These are phyloP conservation scores for Phalloptychus januarius DNA, from an alignment of 2,797 vertebrate species.

Conservation along the genomic window DNA sequence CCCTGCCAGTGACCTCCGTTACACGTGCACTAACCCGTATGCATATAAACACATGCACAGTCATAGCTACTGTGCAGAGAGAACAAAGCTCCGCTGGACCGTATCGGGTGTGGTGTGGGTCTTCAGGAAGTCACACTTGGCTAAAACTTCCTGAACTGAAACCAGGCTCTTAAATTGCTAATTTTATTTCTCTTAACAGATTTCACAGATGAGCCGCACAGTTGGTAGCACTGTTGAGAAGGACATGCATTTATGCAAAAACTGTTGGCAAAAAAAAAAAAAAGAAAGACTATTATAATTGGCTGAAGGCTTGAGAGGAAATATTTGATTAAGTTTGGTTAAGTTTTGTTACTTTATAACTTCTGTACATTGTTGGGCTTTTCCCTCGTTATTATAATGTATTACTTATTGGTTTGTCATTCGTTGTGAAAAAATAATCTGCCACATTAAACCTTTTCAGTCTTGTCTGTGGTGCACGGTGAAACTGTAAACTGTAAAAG, in stretches of 20 bases:
- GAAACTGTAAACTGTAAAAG: not conserved
- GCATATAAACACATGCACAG: slow-evolving; percentile 20
- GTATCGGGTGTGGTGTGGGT: slow-evolving; percentile 54
- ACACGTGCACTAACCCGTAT: slow-evolving; percentile 30
- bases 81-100: slow-evolving; percentile 67
- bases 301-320: not conserved
- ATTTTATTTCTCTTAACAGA: slow-evolving; percentile 26
- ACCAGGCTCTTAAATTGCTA: slow-evolving; percentile 16
- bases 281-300: not conserved
- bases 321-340: not conserved
- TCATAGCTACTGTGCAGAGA: slow-evolving; percentile 50
- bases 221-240: not conserved
- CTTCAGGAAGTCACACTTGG: slow-evolving; percentile 70
- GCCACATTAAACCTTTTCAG: not conserved
- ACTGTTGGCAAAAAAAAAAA: not conserved
- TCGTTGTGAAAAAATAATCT: not conserved
- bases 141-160: slow-evolving; percentile 65
- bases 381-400: not conserved
- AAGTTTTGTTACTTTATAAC: not conserved
- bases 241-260: not conserved
- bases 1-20: slow-evolving; percentile 50
- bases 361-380: not conserved
- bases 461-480: not conserved
- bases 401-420: not conserved
- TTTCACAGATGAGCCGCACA: slow-evolving; percentile 6